Evolutionary conservation across 1,140 invertebrate genomes (phyloP).

Genomic region (Triops cancriformis): DNA sequence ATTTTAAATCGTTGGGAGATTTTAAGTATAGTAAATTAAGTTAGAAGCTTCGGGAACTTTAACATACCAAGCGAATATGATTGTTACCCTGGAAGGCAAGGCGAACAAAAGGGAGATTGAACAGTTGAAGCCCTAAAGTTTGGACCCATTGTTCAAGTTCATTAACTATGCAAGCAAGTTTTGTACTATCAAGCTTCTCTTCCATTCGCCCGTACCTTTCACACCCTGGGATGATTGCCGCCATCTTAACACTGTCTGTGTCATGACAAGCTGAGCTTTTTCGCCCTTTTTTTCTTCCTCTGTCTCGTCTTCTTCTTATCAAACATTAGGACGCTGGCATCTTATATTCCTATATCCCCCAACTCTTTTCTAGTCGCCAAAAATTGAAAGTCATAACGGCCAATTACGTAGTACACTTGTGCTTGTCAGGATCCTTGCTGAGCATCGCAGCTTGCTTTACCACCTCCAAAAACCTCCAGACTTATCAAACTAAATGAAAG

Average conservation of each 20-base stretch:
- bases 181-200: neutral
- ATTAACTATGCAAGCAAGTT: slow-evolving; percentile 3
- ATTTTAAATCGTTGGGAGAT: no score
- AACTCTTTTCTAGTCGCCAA: neutral
- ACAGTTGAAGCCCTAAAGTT: neutral
- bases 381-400: slow-evolving; percentile 10
- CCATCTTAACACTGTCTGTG: neutral
- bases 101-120: neutral
- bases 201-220: neutral
- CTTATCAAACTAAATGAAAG: neutral
- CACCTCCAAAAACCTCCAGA: neutral
- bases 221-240: slow-evolving; percentile 12
- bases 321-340: no score
- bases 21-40: no score
- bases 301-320: no score
- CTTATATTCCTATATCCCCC: no score
- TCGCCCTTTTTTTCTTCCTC: neutral
- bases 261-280: neutral
- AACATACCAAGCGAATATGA: no score
- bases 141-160: neutral
- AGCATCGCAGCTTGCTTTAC: slow-evolving; percentile 1
- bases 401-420: slow-evolving; percentile 1
- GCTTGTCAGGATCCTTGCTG: neutral
- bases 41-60: no score
- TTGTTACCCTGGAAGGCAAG: neutral